Conservation (phyloP, 1,140 invertebrate species). For the Batillaria attramentaria region DNA sequence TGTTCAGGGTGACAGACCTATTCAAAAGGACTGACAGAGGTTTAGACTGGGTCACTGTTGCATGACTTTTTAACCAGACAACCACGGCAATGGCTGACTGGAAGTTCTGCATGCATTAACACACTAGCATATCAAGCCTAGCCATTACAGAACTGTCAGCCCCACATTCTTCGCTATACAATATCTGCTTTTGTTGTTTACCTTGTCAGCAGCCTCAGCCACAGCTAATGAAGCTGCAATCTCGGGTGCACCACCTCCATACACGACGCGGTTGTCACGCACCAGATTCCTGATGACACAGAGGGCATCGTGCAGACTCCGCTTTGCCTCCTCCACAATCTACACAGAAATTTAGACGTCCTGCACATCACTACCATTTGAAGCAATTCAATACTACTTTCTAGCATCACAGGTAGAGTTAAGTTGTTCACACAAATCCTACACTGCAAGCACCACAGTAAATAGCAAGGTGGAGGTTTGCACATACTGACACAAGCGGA, state of each 20-base stretch:
- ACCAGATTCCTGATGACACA: constrained; percentile 98
- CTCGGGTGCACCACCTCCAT: constrained; percentile 97
- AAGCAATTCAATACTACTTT: too few relatives aligned
- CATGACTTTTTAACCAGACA: constrained; percentile 23
- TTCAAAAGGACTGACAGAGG: constrained; percentile 9
- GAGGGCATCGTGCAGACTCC: constrained; percentile 97
- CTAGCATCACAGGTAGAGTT: too few relatives aligned
- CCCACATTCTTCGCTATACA: background rate
- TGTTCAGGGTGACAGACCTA: constrained; percentile 25
- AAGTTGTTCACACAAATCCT: too few relatives aligned
- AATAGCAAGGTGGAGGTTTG: too few relatives aligned
- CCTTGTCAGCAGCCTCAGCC: constrained; percentile 89
- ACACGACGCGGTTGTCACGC: constrained; percentile 93
- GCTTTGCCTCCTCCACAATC: constrained; percentile 97
- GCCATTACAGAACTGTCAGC: background rate
- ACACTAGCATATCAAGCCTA: too few relatives aligned
- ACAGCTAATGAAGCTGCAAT: constrained; percentile 95
- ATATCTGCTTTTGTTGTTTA: too few relatives aligned
- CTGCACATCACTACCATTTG: too few relatives aligned
- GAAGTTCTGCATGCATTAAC: too few relatives aligned
- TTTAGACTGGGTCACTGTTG: constrained; percentile 11
- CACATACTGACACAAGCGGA: too few relatives aligned
- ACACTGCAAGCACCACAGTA: too few relatives aligned
- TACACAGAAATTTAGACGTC: too few relatives aligned
- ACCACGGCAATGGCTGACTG: background rate